These are phyloP conservation scores for Aurelia sp. DNA, from an alignment of 30 jellyfish, hydroid and myxozoan genomes.

Conservation along the genomic window DNA sequence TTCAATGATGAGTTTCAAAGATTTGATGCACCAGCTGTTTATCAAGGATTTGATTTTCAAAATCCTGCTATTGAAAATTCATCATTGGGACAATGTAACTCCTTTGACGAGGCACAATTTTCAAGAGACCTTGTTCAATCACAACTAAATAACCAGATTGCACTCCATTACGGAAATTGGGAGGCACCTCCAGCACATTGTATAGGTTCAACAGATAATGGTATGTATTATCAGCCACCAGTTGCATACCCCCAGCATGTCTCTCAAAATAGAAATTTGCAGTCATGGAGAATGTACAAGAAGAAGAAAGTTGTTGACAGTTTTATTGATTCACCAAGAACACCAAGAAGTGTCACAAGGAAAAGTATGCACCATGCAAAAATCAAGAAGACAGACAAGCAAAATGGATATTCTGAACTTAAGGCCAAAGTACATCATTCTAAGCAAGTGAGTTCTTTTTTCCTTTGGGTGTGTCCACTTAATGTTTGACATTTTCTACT, in stretches of 20 bases:
- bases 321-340: slow-evolving; percentile 51
- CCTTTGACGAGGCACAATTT: slow-evolving; percentile 39
- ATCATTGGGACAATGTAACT: neutral
- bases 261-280: neutral
- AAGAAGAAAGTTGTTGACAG: slow-evolving; percentile 33
- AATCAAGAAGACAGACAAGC: no score
- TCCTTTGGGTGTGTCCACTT: no score
- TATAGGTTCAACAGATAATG: slow-evolving; percentile 1
- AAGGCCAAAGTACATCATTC: no score
- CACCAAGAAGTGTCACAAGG: slow-evolving; percentile 15
- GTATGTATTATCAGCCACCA: neutral
- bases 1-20: no score
- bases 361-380: no score
- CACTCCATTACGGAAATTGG: slow-evolving; percentile 14
- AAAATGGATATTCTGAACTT: no score
- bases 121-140: slow-evolving; percentile 46
- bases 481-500: no score
- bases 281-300: slow-evolving; percentile 29
- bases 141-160: slow-evolving; percentile 34
- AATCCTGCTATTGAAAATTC: slow-evolving; percentile 56
- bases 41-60: slow-evolving; percentile 58
- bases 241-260: neutral
- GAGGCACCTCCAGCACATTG: neutral
- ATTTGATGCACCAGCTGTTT: neutral
- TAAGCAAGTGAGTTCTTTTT: no score